Base-by-base conservation (phyloP, 2,797 vertebrate genomes). In the Mionectes olivaceus region DNA sequence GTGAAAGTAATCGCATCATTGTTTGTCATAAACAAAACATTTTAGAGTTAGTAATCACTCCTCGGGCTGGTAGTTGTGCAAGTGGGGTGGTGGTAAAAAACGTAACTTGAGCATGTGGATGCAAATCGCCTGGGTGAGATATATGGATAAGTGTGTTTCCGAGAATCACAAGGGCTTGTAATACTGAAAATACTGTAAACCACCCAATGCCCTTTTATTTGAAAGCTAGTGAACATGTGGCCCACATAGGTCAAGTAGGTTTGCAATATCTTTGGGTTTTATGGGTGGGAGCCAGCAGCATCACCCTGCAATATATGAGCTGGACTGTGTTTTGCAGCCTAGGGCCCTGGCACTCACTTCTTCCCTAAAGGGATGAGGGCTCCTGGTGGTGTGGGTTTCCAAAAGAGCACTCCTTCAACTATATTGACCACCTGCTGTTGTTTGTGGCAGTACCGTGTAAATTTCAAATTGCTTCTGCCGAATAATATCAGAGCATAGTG, bases 21-120 rank as follows among this genome's bases (percentile, higher is more conserved):
- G 10, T 74, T 90, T 77, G 52, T 52, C 0, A 0, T 49, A 89
- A 93, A 87, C 44, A 93, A 80, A 89, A 39, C 2, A 1, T 43
- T 60, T 74, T 35, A 60, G 49, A 70, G 50, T 67, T 43, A 83
- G 46, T 19, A 80, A 64, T 52, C 0, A 1, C 30, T 85, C 37
- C 56, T 68, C 0, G 0, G 76, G 68, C 19, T 67, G 44, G 28
- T 2, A 6, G 30, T 83, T 92, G 81, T 13, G 5, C 49, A 67
- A 69, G 28, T 37, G 19, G 19, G 56, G 5, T 80, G 39, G 52
- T 63, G 12, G 53, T 8, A 24, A 87, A 90, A 90, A 82, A 41
- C 0, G 1, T 55, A 78, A 7, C 61, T 61, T 19, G 11, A 83
- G 35, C 1, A 0, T 65, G 85, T 87, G 67, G n/a, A 23, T 65